Evolutionary conservation across 2,888 invertebrate genomes (phyloP), one percentile per base, ranked within the genome.

Genomic region (Drosophila fulvimacula): DNA sequence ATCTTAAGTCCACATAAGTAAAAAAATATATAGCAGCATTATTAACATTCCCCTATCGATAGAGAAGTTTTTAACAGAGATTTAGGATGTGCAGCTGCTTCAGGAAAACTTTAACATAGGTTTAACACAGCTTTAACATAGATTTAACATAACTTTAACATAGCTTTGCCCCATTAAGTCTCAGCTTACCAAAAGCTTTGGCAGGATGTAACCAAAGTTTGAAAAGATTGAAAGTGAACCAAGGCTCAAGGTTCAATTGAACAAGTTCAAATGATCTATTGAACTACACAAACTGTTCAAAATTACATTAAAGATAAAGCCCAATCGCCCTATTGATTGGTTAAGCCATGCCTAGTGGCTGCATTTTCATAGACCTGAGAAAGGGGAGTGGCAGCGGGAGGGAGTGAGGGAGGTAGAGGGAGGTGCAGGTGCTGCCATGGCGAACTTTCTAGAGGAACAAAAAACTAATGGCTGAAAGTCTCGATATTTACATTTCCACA

Each of bases 371-470:
- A 6, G 7, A 21, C 21, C 15, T 42, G 11, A 21, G 9, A n/a
- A 9, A 38, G n/a, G 3, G 17, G 17, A 39, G 17, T 17, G 39
- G 11, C 11, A 2, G 17, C 4, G 39, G 5, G 13, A 21, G 41
- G 3, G 3, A 39, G 30, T 1, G 10, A 17, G 39, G 5, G 17
- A 10, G 17, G 4, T 1, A 10, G 10, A 39, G 39, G 4, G 38
- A 17, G 17, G 1, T 44, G 9, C 10, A 24, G 46, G 46, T 21
- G 46, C 46, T 30, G 17, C n/a, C 11, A 30, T 51, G 49, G 5
- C 5, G 49, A 51, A 34, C 32, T 51, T 51, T 34, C 49, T 34
- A 34, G 49, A 51, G 34, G 32, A 19, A 48, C 49, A 34, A 51
- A 51, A 51, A 48, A 30, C 30, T 30, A 48, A 48, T 32, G 19